Percentiles rank a stretch among this genome's conserved stretches.
These are phyloP conservation scores for Rhagoletis pomonella DNA, from an alignment of 1,140 invertebrate genomes.

Conservation along the genomic window DNA sequence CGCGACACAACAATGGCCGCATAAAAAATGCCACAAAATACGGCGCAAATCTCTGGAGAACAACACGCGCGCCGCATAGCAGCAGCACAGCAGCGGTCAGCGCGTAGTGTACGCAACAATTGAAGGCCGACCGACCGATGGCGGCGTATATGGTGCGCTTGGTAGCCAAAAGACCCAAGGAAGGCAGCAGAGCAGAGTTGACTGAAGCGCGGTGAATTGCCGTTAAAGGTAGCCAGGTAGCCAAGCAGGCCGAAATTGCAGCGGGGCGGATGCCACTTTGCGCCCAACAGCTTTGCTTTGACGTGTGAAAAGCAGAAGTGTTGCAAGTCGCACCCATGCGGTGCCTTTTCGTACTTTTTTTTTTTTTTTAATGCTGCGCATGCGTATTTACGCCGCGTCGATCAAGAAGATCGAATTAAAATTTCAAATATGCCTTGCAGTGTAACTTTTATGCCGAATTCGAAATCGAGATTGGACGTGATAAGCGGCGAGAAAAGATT, in stretches of 20 bases:
- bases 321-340: constrained; percentile 34
- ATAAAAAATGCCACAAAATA: constrained; percentile 31
- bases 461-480: not conserved
- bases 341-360: not conserved
- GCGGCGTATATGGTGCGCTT: not conserved
- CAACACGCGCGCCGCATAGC: not conserved
- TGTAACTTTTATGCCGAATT: not conserved
- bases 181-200: not conserved
- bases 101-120: not conserved
- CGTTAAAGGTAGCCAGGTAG: not conserved
- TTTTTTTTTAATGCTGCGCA: not conserved
- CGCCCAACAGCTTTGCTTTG: constrained; percentile 2
- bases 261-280: constrained; percentile 32
- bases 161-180: not conserved
- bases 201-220: not conserved
- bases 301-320: constrained; percentile 48
- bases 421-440: constrained; percentile 22
- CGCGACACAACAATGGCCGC: constrained; percentile 37
- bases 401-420: not conserved
- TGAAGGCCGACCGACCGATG: not conserved
- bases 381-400: too few relatives aligned
- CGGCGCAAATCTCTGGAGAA: constrained; percentile 25
- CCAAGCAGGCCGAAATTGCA: not conserved
- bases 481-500: not conserved
- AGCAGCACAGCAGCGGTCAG: not conserved